A percentile compares a stretch with the other conserved stretches of the same genome.
These are phyloP conservation scores for Ptilodon capucinus DNA, from an alignment of 2,888 invertebrate species.

Conservation along the genomic window DNA sequence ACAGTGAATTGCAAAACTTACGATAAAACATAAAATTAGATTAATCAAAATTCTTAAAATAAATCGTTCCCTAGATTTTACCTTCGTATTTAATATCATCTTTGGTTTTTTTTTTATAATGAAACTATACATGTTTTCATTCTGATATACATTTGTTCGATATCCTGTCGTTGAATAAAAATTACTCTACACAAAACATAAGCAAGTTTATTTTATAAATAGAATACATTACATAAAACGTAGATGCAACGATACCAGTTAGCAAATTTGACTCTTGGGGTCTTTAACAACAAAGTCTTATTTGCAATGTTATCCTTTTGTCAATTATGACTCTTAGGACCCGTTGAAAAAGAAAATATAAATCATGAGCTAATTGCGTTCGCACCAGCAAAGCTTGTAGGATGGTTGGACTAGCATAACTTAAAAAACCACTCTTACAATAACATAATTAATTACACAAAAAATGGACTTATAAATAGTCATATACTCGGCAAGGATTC, in stretches of 20 bases:
- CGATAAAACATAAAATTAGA: slow-evolving; percentile 20
- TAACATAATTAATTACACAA: slow-evolving; percentile 34
- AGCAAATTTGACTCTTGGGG: no score
- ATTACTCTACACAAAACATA: no score
- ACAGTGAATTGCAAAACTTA: slow-evolving; percentile 41
- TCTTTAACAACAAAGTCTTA: no score
- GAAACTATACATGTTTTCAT: slow-evolving; percentile 38
- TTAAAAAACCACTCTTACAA: slow-evolving; percentile 28
- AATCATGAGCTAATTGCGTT: slow-evolving; percentile 1
- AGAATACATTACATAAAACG: no score
- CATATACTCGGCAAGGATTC: slow-evolving; percentile 38
- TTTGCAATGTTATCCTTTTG: no score
- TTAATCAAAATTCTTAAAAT: slow-evolving; percentile 39
- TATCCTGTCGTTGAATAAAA: no score
- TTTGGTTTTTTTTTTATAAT: slow-evolving; percentile 72
- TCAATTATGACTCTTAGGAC: no score
- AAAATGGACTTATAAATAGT: slow-evolving; percentile 35
- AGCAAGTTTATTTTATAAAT: no score
- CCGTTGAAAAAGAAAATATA: no score
- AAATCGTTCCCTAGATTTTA: slow-evolving; percentile 48
- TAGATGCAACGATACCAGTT: no score
- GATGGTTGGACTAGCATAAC: slow-evolving; percentile 42
- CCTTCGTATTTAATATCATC: slow-evolving; percentile 68
- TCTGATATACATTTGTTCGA: no score
- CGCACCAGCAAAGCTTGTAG: slow-evolving; percentile 16